A percentile compares a stretch with the other conserved stretches of the same genome.
phyloP scores from a whole-genome alignment of 2,113 vertebrate genomes.

The Microcebus jonahi region DNA sequence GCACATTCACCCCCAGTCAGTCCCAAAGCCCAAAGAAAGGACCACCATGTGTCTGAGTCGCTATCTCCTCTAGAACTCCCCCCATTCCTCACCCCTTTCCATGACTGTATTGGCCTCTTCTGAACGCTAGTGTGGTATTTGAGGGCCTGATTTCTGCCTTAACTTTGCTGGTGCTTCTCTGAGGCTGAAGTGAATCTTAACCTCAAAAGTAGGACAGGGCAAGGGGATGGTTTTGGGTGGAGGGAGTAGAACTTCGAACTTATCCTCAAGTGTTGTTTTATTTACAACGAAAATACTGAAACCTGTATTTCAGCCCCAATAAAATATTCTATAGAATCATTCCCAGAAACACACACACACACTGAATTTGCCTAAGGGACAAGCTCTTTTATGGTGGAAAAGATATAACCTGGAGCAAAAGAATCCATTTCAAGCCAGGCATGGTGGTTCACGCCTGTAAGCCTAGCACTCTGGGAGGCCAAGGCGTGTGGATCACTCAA shows the following conservation, averaged over 20 bases:
- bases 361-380: neutral
- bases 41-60: neutral
- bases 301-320: neutral
- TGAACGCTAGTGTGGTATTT: neutral
- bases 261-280: neutral
- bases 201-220: neutral
- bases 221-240: neutral
- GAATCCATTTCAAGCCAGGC: neutral
- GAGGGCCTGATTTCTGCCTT: neutral
- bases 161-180: neutral
- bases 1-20: neutral
- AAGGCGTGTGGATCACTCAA: too few relatives aligned
- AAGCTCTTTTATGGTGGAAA: neutral
- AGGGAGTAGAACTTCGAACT: neutral
- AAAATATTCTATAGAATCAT: conserved; percentile 32
- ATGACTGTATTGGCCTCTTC: neutral
- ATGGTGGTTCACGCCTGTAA: too few relatives aligned
- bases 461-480: too few relatives aligned
- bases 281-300: neutral
- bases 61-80: neutral
- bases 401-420: neutral
- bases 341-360: neutral
- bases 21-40: neutral
- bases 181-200: neutral
- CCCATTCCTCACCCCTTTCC: neutral